A percentile compares a stretch with the other conserved stretches of the same genome.
phyloP scores from a whole-genome alignment of 2,113 vertebrate genomes.

The Malurus melanocephalus region DNA sequence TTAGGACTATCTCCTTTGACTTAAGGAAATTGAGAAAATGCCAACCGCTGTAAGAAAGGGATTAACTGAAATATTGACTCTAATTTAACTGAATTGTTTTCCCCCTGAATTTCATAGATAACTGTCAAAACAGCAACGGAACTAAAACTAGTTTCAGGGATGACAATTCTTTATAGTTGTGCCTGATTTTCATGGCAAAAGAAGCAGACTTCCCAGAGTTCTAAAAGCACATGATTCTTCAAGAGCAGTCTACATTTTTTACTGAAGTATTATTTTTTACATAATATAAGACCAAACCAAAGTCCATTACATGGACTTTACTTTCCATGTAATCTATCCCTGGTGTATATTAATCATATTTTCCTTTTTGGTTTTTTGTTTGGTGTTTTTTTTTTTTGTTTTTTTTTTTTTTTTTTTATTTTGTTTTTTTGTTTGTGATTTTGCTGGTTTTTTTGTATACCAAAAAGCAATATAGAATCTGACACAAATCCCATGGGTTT shows the following conservation, averaged over 20 bases:
- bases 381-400: background rate
- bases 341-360: background rate
- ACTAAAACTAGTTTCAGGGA: background rate
- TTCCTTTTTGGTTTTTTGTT: background rate
- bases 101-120: background rate
- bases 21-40: constrained; percentile 1
- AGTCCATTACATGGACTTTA: background rate
- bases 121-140: background rate
- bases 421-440: background rate
- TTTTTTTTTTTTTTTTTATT: background rate
- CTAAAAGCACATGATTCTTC: background rate
- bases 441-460: background rate
- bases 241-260: background rate
- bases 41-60: background rate
- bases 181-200: background rate
- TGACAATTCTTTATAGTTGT: background rate
- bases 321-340: background rate
- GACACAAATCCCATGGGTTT: background rate
- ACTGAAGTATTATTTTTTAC: background rate
- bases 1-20: background rate
- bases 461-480: background rate
- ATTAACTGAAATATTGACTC: background rate
- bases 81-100: background rate
- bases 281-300: background rate
- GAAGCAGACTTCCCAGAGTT: background rate